Base-by-base conservation (phyloP, 2,113 vertebrate genomes). In the Hiodon alosoides region DNA sequence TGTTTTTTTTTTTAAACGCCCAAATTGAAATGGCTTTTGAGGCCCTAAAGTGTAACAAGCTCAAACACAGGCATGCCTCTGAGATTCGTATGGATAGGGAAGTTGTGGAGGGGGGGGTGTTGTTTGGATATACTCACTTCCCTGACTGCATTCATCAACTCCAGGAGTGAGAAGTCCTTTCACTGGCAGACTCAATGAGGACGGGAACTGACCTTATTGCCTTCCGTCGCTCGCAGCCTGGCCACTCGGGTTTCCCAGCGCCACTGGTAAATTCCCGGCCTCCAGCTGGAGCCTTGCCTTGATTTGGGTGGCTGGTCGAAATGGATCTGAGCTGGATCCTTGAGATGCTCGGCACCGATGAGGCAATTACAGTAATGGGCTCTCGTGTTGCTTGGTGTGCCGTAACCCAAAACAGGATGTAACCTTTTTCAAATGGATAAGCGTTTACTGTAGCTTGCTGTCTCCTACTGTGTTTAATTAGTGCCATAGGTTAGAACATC, bases 281-380 rank as follows among this genome's bases (percentile, higher is more conserved):
- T 65, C 77, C 75, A 77, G 77, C 73, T 77, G 67, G 60, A 68
- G 3, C 48, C 59, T 46, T 72, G 51, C 66, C 76, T 80, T 76
- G 78, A 71, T 79, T 73, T 65, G 51, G 51, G 69, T 61, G 69
- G 66, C 14, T 48, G 77, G 72, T 69, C 57, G 31, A 77, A 50
- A 73, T 69, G 66, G 77, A 72, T 66, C 67, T 67, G 76, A 58
- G 53, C 59, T 11, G 77, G 71, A 76, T 66, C 74, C 75, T 79
- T 80, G 80, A 82, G 79, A 76, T 78, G 53, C 69, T 75, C 79
- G 72, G 72, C 68, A 46, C 70, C 14, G 84, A 76, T 76, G 31
- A 78, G 81, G 84, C 80, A 81, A 81, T 69, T 64, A 78, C 80
- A 74, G 82, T 79, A 82, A 77, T 78, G 71, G 71, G 75, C 74